phyloP scores from a whole-genome alignment of 2,113 vertebrate species.

The Empidonax traillii region DNA sequence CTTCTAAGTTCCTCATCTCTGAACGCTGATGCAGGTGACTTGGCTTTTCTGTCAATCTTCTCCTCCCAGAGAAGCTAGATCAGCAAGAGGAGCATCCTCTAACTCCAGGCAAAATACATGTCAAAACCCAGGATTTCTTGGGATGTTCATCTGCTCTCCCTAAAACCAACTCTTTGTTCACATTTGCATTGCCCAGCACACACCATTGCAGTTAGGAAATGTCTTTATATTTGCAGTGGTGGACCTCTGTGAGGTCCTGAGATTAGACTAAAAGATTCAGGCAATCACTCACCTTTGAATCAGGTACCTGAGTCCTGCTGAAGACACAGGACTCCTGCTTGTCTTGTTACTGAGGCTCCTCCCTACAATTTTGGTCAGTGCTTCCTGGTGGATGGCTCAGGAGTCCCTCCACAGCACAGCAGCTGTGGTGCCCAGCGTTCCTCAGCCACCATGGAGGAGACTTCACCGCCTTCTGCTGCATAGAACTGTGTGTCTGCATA shows the following conservation, averaged over 20 bases:
- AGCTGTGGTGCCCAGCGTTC: not conserved
- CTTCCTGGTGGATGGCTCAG: not conserved
- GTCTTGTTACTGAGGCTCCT: not conserved
- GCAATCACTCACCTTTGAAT: not conserved
- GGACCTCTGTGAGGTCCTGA: not conserved
- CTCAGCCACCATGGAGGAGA: fast-evolving
- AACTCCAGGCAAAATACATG: not conserved
- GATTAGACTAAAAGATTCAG: not conserved
- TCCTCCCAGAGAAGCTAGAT: not conserved
- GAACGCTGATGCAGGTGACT: fast-evolving
- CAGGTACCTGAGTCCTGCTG: not conserved
- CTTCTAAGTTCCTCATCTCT: not conserved
- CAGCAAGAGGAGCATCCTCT: not conserved
- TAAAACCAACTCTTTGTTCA: not conserved
- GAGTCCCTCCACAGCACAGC: not conserved
- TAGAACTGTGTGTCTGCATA: not conserved
- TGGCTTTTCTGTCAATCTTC: not conserved
- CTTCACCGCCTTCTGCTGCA: not conserved
- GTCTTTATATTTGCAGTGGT: not conserved
- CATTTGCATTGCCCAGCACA: not conserved
- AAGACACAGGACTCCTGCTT: not conserved
- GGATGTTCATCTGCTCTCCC: not conserved
- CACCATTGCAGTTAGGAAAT: fast-evolving
- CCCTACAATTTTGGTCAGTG: not conserved
- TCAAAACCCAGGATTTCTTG: not conserved